Evolutionary conservation across 1,140 invertebrate genomes (phyloP).

Genomic region (Teleogryllus occipitalis): DNA sequence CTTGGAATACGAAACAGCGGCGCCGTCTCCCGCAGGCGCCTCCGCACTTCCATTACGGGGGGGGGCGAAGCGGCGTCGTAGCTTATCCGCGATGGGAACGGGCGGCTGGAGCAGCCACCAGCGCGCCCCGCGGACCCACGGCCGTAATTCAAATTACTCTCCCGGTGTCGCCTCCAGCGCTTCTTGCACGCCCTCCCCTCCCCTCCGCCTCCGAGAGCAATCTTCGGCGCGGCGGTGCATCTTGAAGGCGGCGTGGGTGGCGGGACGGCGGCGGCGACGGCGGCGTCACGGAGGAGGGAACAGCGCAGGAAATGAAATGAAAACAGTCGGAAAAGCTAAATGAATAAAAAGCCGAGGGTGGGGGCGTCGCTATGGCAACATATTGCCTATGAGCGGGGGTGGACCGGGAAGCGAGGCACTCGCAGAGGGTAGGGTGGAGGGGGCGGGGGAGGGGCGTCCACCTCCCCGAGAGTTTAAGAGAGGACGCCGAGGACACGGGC

Average conservation of each 20-base stretch:
- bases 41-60: too few relatives aligned
- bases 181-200: neutral
- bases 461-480: neutral
- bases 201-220: neutral
- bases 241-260: too few relatives aligned
- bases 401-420: neutral
- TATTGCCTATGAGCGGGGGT: neutral
- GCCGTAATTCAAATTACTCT: neutral
- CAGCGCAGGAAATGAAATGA: neutral
- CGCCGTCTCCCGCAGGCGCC: too few relatives aligned
- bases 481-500: neutral
- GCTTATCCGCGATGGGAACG: neutral
- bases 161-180: neutral
- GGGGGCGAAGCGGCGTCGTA: too few relatives aligned
- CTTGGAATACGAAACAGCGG: too few relatives aligned
- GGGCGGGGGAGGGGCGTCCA: neutral
- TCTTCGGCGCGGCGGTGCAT: neutral
- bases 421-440: neutral
- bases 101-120: neutral
- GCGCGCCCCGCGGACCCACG: too few relatives aligned
- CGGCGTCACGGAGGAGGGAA: too few relatives aligned
- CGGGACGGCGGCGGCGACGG: too few relatives aligned
- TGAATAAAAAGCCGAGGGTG: neutral
- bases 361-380: neutral
- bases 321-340: constrained; percentile 4